Conservation (phyloP, 2,797 vertebrate species). For the Atherinosoma microstoma region DNA sequence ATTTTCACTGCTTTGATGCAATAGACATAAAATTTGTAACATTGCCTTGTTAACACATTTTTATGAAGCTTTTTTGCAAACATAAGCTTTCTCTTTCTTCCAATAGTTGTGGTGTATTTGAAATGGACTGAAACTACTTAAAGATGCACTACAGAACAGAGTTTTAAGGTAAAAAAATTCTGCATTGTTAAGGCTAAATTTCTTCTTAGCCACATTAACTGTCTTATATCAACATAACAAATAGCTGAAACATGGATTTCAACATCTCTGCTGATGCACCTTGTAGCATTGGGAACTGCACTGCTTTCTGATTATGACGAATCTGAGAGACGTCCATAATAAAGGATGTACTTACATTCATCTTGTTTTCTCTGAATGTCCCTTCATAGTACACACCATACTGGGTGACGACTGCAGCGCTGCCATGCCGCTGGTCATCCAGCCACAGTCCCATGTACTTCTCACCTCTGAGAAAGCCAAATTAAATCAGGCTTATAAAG, state of each 20-base stretch:
- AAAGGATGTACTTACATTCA: conserved; percentile 87
- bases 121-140: neutral
- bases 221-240: neutral
- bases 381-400: conserved; percentile 94
- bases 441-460: conserved; percentile 98
- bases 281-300: neutral
- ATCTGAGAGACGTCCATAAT: too few relatives aligned
- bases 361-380: conserved; percentile 92
- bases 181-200: too few relatives aligned
- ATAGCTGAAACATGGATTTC: neutral
- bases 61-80: neutral
- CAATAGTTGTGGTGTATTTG: neutral
- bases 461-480: conserved; percentile 86
- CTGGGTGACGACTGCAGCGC: conserved; percentile 92
- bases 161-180: too few relatives aligned
- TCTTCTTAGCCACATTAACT: neutral
- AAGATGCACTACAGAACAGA: too few relatives aligned
- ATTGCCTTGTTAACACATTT: neutral
- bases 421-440: conserved; percentile 91
- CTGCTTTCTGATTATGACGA: neutral
- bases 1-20: neutral
- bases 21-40: neutral
- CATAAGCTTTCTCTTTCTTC: neutral
- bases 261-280: neutral
- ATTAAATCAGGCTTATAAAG: neutral